phyloP scores from a whole-genome alignment of 2,113 vertebrate species.

The Drymodes brunneopygia region DNA sequence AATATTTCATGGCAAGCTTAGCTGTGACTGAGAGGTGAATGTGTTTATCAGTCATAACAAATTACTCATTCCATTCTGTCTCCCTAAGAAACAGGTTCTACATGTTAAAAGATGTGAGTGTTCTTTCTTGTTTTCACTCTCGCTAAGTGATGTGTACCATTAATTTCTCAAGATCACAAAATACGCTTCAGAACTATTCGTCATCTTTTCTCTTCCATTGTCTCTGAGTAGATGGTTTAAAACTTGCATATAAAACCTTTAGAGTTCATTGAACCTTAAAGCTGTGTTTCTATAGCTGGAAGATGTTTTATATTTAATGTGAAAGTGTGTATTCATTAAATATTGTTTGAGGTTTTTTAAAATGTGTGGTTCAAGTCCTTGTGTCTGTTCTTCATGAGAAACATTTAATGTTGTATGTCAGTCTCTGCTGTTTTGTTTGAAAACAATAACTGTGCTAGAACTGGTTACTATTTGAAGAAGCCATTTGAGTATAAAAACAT shows the following conservation, averaged over 20 bases:
- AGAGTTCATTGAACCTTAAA: neutral
- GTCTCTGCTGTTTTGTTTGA: neutral
- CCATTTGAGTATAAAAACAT: slow-evolving; percentile 17
- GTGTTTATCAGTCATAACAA: neutral
- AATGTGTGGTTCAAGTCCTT: neutral
- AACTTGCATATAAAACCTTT: neutral
- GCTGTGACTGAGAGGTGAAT: neutral
- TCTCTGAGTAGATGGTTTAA: neutral
- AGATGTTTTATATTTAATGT: neutral
- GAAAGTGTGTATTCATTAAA: neutral
- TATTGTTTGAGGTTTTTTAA: neutral
- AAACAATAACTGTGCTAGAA: neutral
- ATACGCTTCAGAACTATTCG: neutral
- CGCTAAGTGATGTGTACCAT: neutral
- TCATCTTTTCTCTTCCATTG: neutral
- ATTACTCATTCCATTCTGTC: neutral
- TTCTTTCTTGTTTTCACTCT: neutral
- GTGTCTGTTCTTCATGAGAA: neutral
- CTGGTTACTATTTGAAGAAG: slow-evolving; percentile 30
- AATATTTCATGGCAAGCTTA: neutral
- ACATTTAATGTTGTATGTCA: neutral
- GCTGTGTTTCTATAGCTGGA: neutral
- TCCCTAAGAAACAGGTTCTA: neutral
- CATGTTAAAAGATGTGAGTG: neutral
- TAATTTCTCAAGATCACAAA: neutral